Conservation (phyloP, 2,888 invertebrate genomes). For the Orthosia gothica region DNA sequence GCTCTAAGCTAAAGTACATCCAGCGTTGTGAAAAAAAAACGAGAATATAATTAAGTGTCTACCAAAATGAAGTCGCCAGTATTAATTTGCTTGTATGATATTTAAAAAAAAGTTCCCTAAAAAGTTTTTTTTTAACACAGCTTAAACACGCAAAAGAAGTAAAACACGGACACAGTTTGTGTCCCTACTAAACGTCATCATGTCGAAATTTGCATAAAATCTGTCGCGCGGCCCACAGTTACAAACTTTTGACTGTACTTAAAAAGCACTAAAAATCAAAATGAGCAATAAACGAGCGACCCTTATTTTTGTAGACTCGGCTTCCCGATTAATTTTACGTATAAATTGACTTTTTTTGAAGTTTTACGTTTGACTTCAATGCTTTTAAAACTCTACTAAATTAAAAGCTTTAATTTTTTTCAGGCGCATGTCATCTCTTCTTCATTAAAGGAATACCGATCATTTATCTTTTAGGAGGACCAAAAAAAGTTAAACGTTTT, state of each 20-base stretch:
- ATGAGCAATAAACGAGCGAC: conserved; percentile 86
- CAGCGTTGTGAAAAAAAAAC: no score
- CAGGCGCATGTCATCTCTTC: conserved; percentile 48
- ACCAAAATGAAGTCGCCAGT: neutral
- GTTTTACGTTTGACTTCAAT: conserved; percentile 55
- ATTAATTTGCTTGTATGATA: neutral
- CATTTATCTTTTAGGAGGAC: conserved; percentile 65
- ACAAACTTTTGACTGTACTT: conserved; percentile 86
- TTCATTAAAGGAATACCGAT: conserved; percentile 54
- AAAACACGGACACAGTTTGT: conserved; percentile 83
- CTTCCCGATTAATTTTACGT: conserved; percentile 66
- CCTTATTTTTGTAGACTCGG: conserved; percentile 73
- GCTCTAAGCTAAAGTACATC: conserved; percentile 11
- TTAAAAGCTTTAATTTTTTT: conserved; percentile 63
- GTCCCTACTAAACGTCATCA: conserved; percentile 83
- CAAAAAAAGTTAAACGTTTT: conserved; percentile 81
- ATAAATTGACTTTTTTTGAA: conserved; percentile 64
- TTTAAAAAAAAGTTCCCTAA: neutral
- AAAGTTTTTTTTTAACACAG: conserved; percentile 36
- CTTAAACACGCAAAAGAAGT: conserved; percentile 72
- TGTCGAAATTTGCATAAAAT: conserved; percentile 89
- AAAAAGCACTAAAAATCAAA: conserved; percentile 88
- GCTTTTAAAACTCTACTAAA: conserved; percentile 58
- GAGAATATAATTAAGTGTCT: no score
- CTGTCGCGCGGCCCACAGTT: conserved; percentile 78